phyloP scores from a whole-genome alignment of 2,888 invertebrate genomes.

The Deroplatys truncata region DNA sequence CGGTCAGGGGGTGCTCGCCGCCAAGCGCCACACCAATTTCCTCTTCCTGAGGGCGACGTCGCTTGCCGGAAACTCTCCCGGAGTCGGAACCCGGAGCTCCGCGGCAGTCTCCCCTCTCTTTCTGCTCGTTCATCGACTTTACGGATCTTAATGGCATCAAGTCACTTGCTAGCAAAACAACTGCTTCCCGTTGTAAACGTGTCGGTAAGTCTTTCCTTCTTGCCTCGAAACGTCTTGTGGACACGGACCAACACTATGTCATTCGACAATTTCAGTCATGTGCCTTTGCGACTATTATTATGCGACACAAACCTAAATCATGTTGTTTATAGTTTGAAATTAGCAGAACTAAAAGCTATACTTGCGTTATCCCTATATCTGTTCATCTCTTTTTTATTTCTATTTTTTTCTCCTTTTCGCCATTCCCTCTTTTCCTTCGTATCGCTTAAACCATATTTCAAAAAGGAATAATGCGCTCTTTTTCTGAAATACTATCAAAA shows the following conservation, averaged over 20 bases:
- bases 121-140: neutral
- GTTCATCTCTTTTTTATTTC: no score
- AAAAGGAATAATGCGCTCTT: no score
- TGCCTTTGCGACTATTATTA: no score
- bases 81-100: neutral
- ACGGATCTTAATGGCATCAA: neutral
- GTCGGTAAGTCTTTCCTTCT: neutral
- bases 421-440: no score
- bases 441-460: no score
- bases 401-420: no score
- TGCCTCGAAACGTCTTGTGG: neutral
- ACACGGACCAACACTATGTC: neutral
- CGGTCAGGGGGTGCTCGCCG: conserved; percentile 11
- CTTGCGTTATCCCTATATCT: no score
- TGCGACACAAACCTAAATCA: no score
- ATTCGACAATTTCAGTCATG: no score
- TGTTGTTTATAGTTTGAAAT: no score
- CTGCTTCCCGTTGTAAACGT: neutral
- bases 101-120: neutral
- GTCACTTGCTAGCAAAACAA: neutral
- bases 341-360: no score
- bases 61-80: conserved; percentile 5
- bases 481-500: no score
- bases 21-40: conserved; percentile 14
- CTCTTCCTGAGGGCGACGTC: conserved; percentile 16